Evolutionary conservation across 2,888 invertebrate species (phyloP), one percentile per base, ranked within the genome.

Genomic region (Odontothrips loti): DNA sequence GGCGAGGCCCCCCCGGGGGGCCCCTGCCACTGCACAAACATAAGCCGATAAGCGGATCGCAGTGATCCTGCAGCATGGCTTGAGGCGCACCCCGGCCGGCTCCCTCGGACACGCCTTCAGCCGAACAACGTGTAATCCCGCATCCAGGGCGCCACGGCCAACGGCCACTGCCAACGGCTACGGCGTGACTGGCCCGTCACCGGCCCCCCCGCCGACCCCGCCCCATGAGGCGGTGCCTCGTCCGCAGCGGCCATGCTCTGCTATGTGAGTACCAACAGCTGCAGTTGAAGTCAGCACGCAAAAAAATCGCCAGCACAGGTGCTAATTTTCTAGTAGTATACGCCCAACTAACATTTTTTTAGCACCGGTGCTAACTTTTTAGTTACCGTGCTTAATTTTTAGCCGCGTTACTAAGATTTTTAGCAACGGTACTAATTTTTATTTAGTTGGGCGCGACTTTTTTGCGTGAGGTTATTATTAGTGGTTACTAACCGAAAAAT

Each of bases 21-120:
- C 51, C 51, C 51, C 51, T 1, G 23, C 23, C 68, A 27, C 68
- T 17, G 17, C 17, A n/a, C 58, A 58, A 51, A 17, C 51, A 11
- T 68, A 23, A 75, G 68, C 23, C 27, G 68, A 23, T 75, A 75
- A 75, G 68, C 23, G 27, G 68, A 75, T 75, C 68, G 58, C 58
- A 6, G 15, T 15, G 58, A 15, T 58, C 58, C 58, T 20, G 51
- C 51, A 20, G 58, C 58, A 58, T 58, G 68, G 68, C 68, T 23
- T 27, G 68, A 27, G 27, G 23, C 68, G 23, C 23, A n/a, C 20
- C 63, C 63, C n/a, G 20, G 2, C 20, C 48, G n/a, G 48, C 51
- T 51, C n/a, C n/a, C n/a, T 1, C 51, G 51, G 51, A 51, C n/a
- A n/a, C 34, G 34, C 34, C 34, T 6, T 43, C 34, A 2, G 34